Percentiles rank a stretch among this genome's conserved stretches.
Conservation (phyloP, 2,113 vertebrate species). For the Plotosus lineatus region DNA sequence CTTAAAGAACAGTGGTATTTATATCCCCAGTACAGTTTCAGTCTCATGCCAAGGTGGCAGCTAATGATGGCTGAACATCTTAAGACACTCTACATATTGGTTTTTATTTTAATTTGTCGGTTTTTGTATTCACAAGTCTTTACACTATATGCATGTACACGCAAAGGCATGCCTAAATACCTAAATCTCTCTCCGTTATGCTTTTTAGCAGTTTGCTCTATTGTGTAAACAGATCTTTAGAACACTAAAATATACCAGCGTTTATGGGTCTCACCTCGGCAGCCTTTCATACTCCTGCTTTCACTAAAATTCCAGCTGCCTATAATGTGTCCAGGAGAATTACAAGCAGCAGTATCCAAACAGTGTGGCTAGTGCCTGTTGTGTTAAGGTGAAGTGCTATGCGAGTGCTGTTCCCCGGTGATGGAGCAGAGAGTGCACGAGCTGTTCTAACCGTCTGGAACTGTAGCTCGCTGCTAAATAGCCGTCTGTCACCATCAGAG, state of each 20-base stretch:
- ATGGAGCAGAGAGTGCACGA: constrained; percentile 12
- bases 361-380: constrained; percentile 33
- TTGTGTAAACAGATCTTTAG: constrained; percentile 75
- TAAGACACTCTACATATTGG: neutral
- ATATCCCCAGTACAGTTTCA: neutral
- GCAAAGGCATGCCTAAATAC: neutral
- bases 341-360: constrained; percentile 51
- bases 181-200: constrained; percentile 58
- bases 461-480: constrained; percentile 39
- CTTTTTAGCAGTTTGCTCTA: constrained; percentile 73
- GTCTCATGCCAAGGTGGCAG: neutral
- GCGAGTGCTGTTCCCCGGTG: constrained; percentile 23
- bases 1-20: neutral
- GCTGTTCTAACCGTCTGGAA: neutral
- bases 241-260: constrained; percentile 61
- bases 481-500: constrained; percentile 41
- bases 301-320: constrained; percentile 60
- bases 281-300: constrained; percentile 39
- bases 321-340: constrained; percentile 59
- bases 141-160: neutral
- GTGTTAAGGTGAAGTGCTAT: constrained; percentile 16
- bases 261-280: constrained; percentile 66
- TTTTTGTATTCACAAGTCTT: neutral
- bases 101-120: neutral
- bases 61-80: neutral